A percentile compares a stretch with the other conserved stretches of the same genome.
These are phyloP conservation scores for Gobiocypris rarus DNA, from an alignment of 2,113 vertebrate species.

Conservation along the genomic window DNA sequence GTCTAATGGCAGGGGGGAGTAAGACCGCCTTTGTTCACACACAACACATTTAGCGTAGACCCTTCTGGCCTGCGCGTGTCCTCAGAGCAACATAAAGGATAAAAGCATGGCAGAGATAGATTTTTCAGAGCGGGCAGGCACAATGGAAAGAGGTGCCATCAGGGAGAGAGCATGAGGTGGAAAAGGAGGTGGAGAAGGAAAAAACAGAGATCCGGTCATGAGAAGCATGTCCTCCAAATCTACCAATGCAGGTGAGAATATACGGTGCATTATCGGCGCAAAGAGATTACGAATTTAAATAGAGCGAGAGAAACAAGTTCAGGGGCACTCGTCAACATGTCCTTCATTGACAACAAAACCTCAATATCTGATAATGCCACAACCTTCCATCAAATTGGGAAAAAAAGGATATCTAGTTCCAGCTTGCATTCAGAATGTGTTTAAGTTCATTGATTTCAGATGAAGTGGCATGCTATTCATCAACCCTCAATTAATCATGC, in stretches of 20 bases:
- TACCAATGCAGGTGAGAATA: constrained; percentile 47
- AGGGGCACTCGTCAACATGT: constrained; percentile 39
- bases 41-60: constrained; percentile 45
- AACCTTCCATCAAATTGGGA: constrained; percentile 27
- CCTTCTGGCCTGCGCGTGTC: constrained; percentile 18
- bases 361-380: constrained; percentile 45
- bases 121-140: constrained; percentile 32
- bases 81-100: constrained; percentile 52
- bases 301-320: constrained; percentile 39
- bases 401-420: constrained; percentile 18
- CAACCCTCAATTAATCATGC: constrained; percentile 51
- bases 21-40: constrained; percentile 50
- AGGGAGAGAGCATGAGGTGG: constrained; percentile 55
- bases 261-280: background rate
- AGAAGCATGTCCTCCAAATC: constrained; percentile 53
- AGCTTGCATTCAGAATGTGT: constrained; percentile 42
- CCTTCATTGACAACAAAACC: constrained; percentile 54
- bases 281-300: constrained; percentile 45
- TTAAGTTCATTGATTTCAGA: constrained; percentile 58
- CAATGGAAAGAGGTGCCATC: constrained; percentile 26
- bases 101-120: constrained; percentile 47
- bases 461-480: constrained; percentile 52
- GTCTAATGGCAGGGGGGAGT: constrained; percentile 47
- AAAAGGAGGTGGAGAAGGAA: constrained; percentile 39
- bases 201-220: constrained; percentile 49